Conservation (phyloP, 2,888 invertebrate genomes). For the Macrophya alboannulata region DNA sequence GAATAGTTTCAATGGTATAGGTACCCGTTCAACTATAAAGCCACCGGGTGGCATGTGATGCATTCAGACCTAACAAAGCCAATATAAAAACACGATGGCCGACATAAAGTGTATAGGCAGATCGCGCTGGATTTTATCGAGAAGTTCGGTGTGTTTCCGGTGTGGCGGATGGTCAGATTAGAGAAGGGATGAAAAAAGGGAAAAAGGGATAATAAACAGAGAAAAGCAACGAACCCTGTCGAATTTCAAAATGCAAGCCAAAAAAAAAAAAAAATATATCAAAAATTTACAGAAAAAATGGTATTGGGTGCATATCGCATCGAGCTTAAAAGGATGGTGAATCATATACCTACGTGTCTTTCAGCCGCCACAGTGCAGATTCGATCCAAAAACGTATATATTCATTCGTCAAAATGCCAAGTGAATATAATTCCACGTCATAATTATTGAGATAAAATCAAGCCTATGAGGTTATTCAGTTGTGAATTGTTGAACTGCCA, state of each 20-base stretch:
- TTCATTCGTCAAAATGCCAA: too few species aligned
- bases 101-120: slow-evolving; percentile 29
- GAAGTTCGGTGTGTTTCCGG: neutral
- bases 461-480: too few species aligned
- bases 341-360: too few species aligned
- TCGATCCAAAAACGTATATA: too few species aligned
- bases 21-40: slow-evolving; percentile 27
- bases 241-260: neutral
- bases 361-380: too few species aligned
- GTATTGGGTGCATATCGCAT: neutral
- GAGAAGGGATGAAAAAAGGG: neutral
- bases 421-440: too few species aligned
- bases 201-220: neutral
- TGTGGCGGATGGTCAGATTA: neutral
- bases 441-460: too few species aligned
- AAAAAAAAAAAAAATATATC: neutral
- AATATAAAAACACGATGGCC: slow-evolving; percentile 44
- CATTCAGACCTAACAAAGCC: slow-evolving; percentile 43
- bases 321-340: too few species aligned
- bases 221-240: neutral
- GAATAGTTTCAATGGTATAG: slow-evolving; percentile 30
- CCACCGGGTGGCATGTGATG: slow-evolving; percentile 14
- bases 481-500: neutral
- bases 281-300: neutral
- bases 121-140: neutral